phyloP scores from a whole-genome alignment of 2,888 invertebrate genomes.

The Drosophila sordidula region DNA sequence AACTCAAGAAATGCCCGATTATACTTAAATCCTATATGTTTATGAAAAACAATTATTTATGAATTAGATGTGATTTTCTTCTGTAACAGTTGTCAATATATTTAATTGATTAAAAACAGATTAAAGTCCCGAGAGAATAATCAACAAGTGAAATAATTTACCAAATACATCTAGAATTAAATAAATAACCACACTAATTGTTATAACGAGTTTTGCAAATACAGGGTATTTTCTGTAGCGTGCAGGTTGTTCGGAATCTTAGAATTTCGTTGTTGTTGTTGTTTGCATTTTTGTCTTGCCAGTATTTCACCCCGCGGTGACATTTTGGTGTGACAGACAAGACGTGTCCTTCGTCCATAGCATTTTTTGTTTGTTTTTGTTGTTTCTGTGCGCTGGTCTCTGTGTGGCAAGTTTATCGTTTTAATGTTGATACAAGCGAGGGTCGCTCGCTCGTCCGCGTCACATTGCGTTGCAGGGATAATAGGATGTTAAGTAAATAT shows the following conservation, averaged over 20 bases:
- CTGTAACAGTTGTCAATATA: no score
- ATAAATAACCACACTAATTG: no score
- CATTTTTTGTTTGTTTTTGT: constrained; percentile 23
- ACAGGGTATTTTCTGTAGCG: constrained; percentile 20
- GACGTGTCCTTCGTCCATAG: constrained; percentile 83
- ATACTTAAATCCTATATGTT: no score
- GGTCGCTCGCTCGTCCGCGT: constrained; percentile 65
- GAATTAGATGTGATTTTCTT: no score
- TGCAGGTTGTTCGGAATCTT: background rate
- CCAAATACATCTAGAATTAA: no score
- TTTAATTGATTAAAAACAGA: no score
- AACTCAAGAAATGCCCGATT: no score
- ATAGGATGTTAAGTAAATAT: constrained; percentile 82
- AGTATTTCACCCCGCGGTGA: constrained; percentile 83
- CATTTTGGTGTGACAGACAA: constrained; percentile 84
- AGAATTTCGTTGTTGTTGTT: constrained; percentile 26
- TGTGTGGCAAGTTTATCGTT: constrained; percentile 77
- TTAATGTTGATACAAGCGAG: constrained; percentile 78
- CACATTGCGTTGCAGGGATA: constrained; percentile 67
- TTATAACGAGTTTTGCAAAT: background rate
- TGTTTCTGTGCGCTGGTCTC: constrained; percentile 25
- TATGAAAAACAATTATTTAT: no score
- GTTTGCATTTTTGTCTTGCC: constrained; percentile 64
- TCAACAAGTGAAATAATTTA: no score
- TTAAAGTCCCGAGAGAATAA: no score